Conservation (phyloP, 2,888 invertebrate genomes). For the Nemoura dubitans region DNA sequence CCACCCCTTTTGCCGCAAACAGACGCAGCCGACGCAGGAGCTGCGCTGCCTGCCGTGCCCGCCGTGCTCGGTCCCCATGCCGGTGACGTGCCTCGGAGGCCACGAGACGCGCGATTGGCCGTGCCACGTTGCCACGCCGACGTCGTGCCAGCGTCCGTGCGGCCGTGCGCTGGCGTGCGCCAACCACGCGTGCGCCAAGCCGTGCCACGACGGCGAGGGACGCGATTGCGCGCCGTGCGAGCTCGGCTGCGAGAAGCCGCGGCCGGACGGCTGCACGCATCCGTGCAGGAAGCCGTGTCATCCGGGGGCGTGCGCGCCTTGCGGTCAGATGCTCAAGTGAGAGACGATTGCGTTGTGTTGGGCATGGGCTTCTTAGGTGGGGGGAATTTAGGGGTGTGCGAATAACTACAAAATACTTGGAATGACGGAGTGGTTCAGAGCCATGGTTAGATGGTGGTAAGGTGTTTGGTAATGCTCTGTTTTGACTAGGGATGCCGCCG, state of each 20-base stretch:
- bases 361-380: neutral
- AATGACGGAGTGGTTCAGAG: too few species aligned
- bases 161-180: slow-evolving; percentile 76
- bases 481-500: too few species aligned
- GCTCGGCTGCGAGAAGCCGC: slow-evolving; percentile 68
- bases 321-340: slow-evolving; percentile 68
- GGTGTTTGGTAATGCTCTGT: too few species aligned
- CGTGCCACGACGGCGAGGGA: slow-evolving; percentile 73
- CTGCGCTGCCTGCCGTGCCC: slow-evolving; percentile 60
- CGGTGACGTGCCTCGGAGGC: slow-evolving; percentile 76
- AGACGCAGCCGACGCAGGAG: slow-evolving; percentile 54
- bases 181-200: slow-evolving; percentile 77
- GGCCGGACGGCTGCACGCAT: slow-evolving; percentile 80
- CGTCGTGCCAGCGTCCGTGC: slow-evolving; percentile 84
- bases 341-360: neutral
- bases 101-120: slow-evolving; percentile 75
- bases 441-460: too few species aligned
- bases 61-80: slow-evolving; percentile 68
- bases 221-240: slow-evolving; percentile 68
- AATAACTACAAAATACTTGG: too few species aligned
- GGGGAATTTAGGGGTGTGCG: too few species aligned
- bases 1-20: too few species aligned
- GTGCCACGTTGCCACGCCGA: slow-evolving; percentile 74
- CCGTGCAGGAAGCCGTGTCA: slow-evolving; percentile 77
- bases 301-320: slow-evolving; percentile 78